Conservation (phyloP, 2,888 invertebrate species). For the Acronicta alni region DNA sequence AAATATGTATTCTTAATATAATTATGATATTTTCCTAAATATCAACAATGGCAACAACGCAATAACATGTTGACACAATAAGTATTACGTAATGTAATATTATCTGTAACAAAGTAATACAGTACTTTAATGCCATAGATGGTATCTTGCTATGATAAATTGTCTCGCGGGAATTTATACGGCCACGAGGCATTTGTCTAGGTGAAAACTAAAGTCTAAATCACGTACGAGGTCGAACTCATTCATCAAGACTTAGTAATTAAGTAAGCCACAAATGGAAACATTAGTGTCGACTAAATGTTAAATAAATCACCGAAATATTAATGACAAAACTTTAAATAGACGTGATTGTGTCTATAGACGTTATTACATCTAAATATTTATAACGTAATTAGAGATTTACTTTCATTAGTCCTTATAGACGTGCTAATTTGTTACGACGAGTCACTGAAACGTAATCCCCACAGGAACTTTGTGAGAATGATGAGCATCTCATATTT, state of each 20-base stretch:
- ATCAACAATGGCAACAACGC: conserved; percentile 17
- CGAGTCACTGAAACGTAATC: not conserved
- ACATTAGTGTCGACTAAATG: conserved; percentile 23
- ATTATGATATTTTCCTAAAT: conserved; percentile 2
- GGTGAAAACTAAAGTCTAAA: conserved; percentile 3
- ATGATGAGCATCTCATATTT: not conserved
- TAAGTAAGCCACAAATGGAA: conserved; percentile 26
- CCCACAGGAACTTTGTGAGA: no score
- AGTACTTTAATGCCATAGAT: conserved; percentile 8
- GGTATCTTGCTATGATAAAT: conserved; percentile 17
- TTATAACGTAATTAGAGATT: not conserved
- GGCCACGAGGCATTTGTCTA: conserved; percentile 1
- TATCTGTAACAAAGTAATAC: not conserved
- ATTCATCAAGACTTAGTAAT: conserved; percentile 37
- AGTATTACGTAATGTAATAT: not conserved
- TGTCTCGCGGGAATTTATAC: conserved; percentile 8
- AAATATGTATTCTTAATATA: not conserved
- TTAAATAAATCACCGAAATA: conserved; percentile 10
- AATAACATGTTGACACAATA: conserved; percentile 10
- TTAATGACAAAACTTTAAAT: conserved; percentile 22
- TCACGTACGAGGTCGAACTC: conserved; percentile 11
- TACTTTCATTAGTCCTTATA: not conserved
- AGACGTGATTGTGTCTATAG: conserved; percentile 1
- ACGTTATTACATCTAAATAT: not conserved
- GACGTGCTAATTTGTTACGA: not conserved